A percentile compares a stretch with the other conserved stretches of the same genome.
Conservation (phyloP, 1,140 invertebrate species). For the Trigoniulus corallinus region DNA sequence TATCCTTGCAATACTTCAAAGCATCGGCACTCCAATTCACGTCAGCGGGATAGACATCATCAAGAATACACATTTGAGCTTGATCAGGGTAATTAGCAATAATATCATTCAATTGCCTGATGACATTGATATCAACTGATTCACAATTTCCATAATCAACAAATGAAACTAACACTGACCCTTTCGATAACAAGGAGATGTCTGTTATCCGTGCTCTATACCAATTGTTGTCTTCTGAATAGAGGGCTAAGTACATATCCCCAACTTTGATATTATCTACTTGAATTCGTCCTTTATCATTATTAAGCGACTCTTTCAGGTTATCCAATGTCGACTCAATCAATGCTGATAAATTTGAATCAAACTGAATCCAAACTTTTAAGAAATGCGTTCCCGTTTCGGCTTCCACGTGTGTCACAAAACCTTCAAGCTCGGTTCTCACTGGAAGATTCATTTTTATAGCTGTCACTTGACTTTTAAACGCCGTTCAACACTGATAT, state of each 20-base stretch:
- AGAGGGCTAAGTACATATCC: slow-evolving; percentile 49
- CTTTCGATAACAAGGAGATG: slow-evolving; percentile 21
- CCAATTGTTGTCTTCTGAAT: slow-evolving; percentile 52
- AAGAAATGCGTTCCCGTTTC: neutral
- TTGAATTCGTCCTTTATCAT: too few species aligned
- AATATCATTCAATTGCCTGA: neutral
- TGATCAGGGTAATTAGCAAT: neutral
- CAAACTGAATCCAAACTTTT: neutral
- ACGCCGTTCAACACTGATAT: too few species aligned
- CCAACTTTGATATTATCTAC: too few species aligned
- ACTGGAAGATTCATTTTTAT: too few species aligned
- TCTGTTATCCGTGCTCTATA: slow-evolving; percentile 64
- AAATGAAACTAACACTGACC: neutral
- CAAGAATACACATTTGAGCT: neutral
- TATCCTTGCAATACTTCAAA: neutral
- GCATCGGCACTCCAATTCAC: neutral
- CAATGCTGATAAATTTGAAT: neutral
- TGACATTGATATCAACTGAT: neutral
- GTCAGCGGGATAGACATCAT: neutral
- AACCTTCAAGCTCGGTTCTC: too few species aligned
- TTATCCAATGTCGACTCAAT: too few species aligned
- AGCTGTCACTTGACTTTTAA: too few species aligned
- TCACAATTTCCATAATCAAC: slow-evolving; percentile 1
- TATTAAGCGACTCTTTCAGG: too few species aligned
- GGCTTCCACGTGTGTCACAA: neutral